Evolutionary conservation across 2,797 vertebrate species (phyloP).

Genomic region (Lagodon rhomboides): DNA sequence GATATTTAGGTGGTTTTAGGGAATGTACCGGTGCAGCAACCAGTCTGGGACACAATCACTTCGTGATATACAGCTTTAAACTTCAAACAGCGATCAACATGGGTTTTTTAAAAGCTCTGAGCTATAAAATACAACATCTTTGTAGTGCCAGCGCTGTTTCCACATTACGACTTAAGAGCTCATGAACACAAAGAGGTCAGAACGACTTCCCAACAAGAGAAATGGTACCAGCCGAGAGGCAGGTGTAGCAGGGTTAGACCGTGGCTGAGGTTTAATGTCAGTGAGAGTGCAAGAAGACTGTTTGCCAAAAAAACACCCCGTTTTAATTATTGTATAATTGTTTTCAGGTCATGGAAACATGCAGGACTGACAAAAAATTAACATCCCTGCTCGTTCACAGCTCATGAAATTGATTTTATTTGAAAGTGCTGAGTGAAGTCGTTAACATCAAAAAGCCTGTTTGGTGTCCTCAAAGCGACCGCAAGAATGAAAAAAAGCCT

Average conservation of each 20-base stretch:
- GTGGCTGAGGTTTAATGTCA: conserved; percentile 3
- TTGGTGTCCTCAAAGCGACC: neutral
- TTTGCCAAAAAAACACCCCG: neutral
- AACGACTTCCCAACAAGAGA: too few relatives aligned
- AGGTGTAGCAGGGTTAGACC: conserved; percentile 1
- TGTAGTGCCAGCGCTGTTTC: too few relatives aligned
- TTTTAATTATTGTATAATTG: neutral
- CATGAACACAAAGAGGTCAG: too few relatives aligned
- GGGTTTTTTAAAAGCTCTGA: too few relatives aligned
- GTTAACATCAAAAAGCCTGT: conserved; percentile 15
- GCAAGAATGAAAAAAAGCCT: neutral
- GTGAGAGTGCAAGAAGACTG: neutral
- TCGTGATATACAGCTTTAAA: too few relatives aligned
- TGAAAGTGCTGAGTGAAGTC: neutral
- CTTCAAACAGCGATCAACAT: too few relatives aligned
- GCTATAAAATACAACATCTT: too few relatives aligned
- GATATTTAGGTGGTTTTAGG: too few relatives aligned
- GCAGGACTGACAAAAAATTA: neutral
- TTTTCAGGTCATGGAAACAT: neutral
- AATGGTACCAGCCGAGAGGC: too few relatives aligned
- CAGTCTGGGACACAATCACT: too few relatives aligned
- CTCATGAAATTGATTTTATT: neutral
- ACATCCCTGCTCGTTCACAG: neutral
- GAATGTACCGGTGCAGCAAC: too few relatives aligned
- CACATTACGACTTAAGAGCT: too few relatives aligned